Evolutionary conservation across 2,888 invertebrate species (phyloP), one percentile per base, ranked within the genome.

Genomic region (Noctua janthina): DNA sequence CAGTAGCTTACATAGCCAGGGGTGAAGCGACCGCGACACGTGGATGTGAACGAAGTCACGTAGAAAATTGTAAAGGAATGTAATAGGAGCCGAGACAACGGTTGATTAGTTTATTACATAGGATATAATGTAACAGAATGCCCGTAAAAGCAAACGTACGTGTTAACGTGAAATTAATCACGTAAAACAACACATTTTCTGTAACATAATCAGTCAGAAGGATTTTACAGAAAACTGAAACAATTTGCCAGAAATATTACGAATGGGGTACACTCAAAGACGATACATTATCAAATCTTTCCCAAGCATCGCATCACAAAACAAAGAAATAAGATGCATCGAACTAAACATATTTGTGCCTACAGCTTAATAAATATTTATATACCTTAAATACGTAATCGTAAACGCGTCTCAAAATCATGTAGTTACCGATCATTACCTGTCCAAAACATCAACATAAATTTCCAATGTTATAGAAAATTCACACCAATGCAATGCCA

Each of bases 61-160:
- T 87, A 85, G 70, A 84, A 84, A 56, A 80, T 80, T 87, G 87
- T 83, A 71, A 74, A 71, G 72, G 71, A 69, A 79, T 74, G 85
- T 85, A 74, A 87, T 74, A 75, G 67, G 74, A 84, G 74, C 46
- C 7, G 66, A 82, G 76, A 86, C 72, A 77, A 69, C 56, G 68
- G 77, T 72, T 86, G 84, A 83, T 84, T 84, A 86, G 71, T 82
- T 86, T 74, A 74, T 68, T 49, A 84, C 56, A 59, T n/a, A 39
- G 76, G 46, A 67, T 71, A 15, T 56, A 49, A 81, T 64, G 23
- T 51, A 62, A 51, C 20, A 74, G 20, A 67, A 71, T 54, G 68
- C 54, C 46, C 66, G 49, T 54, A 62, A 20, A 51, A 66, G 11
- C 20, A 74, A 70, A 23, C 11, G n/a, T 20, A 74, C 59, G 51